A percentile compares a stretch with the other conserved stretches of the same genome.
Conservation (phyloP, 2,888 invertebrate genomes). For the Mayetiola destructor region DNA sequence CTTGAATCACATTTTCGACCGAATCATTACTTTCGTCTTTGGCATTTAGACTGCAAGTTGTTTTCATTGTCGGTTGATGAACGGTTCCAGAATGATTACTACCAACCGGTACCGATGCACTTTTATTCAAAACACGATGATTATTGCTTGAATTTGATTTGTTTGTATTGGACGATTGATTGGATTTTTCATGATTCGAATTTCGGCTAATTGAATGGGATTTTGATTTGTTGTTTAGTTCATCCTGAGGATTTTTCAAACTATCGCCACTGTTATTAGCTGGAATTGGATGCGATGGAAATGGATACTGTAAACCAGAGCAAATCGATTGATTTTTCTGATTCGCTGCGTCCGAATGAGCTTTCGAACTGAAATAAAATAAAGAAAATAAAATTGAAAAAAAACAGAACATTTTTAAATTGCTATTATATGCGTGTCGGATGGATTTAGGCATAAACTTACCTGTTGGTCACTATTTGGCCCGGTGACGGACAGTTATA, state of each 20-base stretch:
- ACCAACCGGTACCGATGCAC: conserved; percentile 32
- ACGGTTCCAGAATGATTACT: conserved; percentile 33
- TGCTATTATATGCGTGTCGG: too few relatives aligned
- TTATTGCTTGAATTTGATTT: not conserved
- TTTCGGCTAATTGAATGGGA: conserved; percentile 29
- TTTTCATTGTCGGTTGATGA: not conserved
- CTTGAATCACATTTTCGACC: not conserved
- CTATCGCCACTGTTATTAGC: conserved; percentile 24
- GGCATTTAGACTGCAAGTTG: conserved; percentile 9
- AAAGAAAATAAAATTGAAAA: too few relatives aligned
- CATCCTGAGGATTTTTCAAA: conserved; percentile 3
- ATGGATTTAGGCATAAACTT: too few relatives aligned
- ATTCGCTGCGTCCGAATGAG: too few relatives aligned
- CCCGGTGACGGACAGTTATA: conserved; percentile 35
- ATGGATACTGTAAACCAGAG: conserved; percentile 55
- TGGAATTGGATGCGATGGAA: conserved; percentile 55
- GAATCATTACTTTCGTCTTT: conserved; percentile 9
- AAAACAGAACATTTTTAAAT: too few relatives aligned
- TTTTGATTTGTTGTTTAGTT: conserved; percentile 24
- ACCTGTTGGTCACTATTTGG: too few relatives aligned
- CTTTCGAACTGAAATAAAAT: too few relatives aligned
- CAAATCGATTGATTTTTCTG: too few relatives aligned
- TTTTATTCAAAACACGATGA: conserved; percentile 27
- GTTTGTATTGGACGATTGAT: not conserved
- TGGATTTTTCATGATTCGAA: conserved; percentile 27